These are phyloP conservation scores for Galleria mellonella DNA, from an alignment of 1,140 invertebrate genomes.

Conservation along the genomic window DNA sequence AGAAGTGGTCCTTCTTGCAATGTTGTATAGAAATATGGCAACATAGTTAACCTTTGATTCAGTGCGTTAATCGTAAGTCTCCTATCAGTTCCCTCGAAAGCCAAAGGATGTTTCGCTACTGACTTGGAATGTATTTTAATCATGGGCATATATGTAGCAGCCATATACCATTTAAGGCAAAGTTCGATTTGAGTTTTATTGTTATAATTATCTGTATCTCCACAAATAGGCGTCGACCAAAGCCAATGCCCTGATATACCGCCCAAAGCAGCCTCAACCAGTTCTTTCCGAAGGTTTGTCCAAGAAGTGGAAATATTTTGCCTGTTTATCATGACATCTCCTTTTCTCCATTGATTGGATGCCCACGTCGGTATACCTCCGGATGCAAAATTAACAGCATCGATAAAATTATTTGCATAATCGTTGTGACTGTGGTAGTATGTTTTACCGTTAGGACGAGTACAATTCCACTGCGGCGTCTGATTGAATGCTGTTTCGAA, in stretches of 20 bases:
- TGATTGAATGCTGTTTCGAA: conserved; percentile 39
- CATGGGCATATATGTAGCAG: conserved; percentile 46
- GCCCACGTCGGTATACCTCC: conserved; percentile 24
- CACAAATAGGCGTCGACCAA: conserved; percentile 57
- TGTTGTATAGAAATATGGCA: conserved; percentile 51
- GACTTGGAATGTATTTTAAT: conserved; percentile 49
- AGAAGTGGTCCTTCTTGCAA: conserved; percentile 53
- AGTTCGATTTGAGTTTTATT: conserved; percentile 28
- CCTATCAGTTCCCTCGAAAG: conserved; percentile 39
- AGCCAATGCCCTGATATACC: conserved; percentile 55
- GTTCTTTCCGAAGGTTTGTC: conserved; percentile 41
- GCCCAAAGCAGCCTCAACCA: conserved; percentile 44
- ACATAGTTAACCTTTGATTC: conserved; percentile 31
- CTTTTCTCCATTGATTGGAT: conserved; percentile 40
- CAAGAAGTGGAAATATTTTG: conserved; percentile 48
- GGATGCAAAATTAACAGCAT: conserved; percentile 23
- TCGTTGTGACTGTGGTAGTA: conserved; percentile 44
- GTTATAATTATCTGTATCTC: conserved; percentile 44
- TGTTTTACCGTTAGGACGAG: conserved; percentile 13
- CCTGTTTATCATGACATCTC: conserved; percentile 32
- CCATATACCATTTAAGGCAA: conserved; percentile 66
- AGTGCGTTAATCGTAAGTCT: conserved; percentile 32
- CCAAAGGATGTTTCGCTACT: conserved; percentile 33
- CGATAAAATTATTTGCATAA: conserved; percentile 39
- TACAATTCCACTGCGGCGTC: conserved; percentile 50